phyloP scores from a whole-genome alignment of 2,888 invertebrate species.

The Dastarcus helophoroides region DNA sequence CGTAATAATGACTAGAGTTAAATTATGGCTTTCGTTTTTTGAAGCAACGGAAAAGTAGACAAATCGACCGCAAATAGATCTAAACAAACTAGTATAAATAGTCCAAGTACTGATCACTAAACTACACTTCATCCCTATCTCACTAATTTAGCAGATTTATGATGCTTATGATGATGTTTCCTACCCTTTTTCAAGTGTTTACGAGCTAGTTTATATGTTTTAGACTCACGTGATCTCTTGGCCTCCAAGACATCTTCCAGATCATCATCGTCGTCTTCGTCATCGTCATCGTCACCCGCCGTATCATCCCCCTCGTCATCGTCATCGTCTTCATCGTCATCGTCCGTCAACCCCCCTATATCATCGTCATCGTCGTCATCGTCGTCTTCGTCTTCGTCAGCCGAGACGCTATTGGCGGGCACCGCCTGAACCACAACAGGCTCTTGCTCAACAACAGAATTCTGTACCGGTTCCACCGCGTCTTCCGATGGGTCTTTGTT shows the following conservation, averaged over 20 bases:
- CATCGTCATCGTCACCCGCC: conserved; percentile 49
- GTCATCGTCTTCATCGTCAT: conserved; percentile 49
- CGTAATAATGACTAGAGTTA: no score
- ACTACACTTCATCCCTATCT: no score
- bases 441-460: conserved; percentile 24
- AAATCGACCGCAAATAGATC: no score
- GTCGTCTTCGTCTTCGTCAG: conserved; percentile 34
- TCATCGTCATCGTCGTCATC: conserved; percentile 38
- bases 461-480: conserved; percentile 17
- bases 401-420: conserved; percentile 35
- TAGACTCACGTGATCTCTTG: conserved; percentile 77
- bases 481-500: conserved; percentile 30
- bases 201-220: conserved; percentile 40
- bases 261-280: conserved; percentile 53
- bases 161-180: conserved; percentile 34
- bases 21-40: no score
- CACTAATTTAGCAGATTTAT: conserved; percentile 22
- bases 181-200: conserved; percentile 30
- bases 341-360: conserved; percentile 29
- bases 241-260: conserved; percentile 58
- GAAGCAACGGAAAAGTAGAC: no score
- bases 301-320: conserved; percentile 57
- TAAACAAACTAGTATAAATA: no score
- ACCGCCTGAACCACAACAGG: conserved; percentile 30
- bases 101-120: no score